Base-by-base conservation (phyloP, 2,797 vertebrate genomes). In the Tapirus indicus region DNA sequence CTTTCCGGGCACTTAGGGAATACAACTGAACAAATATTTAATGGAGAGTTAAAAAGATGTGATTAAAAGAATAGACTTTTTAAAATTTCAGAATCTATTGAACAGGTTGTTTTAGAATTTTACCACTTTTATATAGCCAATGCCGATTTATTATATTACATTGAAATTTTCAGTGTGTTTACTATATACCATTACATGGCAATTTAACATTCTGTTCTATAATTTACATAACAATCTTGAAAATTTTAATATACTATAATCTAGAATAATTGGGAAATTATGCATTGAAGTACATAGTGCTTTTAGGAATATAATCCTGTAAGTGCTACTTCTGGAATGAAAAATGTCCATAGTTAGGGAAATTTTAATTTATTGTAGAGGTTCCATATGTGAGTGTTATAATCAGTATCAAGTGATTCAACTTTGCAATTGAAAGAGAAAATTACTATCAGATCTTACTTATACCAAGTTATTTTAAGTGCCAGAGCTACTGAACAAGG, bases 231-330 rank as follows among this genome's bases (percentile, higher is more conserved):
- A 96, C 95, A 94, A 17, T 5, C 7, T 62, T 82, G 49, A 91
- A 91, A 38, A 41, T 66, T 94, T 85, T 21, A 78, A 25, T 64
- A 54, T 85, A 35, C 16, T 47, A 10, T 58, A 69, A 21, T 88
- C 29, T 93, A 54, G 27, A 85, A 49, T 91, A 95, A 82, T 97
- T 58, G 71, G 41, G 35, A 66, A 93, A 90, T 79, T 90, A 54
- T 21, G 35, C 32, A 54, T 52, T 75, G 18, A 80, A 12, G 1
- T 80, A 10, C 27, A 17, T 41, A 14, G 47, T 80, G 10, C n/a
- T 90, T 90, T 88, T 90, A 72, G 58, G 27, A 91, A 20, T 54
- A 52, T 58, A 92, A 52, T 41, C 72, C 74, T 69, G 0, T 58
- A 79, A 89, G 11, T 87, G 25, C 23, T 90, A 25, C 58, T 89